Conservation (phyloP, 2,797 vertebrate species). For the Molossus molossus region DNA sequence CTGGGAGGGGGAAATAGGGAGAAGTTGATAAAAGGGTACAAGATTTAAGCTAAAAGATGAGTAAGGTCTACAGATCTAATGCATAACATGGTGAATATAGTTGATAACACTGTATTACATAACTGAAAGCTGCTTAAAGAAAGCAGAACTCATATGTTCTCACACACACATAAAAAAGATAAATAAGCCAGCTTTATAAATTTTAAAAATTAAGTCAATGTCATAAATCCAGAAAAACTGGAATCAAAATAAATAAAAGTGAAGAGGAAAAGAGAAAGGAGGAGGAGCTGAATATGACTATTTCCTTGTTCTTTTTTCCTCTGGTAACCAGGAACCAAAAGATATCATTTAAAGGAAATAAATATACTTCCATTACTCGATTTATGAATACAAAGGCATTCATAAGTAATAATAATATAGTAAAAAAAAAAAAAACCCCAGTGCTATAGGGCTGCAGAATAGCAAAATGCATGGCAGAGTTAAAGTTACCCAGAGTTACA, state of each 20-base stretch:
- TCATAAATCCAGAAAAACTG: slow-evolving; percentile 30
- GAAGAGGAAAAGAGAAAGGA: neutral
- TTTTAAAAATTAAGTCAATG: slow-evolving; percentile 3
- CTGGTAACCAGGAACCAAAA: neutral
- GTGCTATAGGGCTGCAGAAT: neutral
- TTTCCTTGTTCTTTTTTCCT: neutral
- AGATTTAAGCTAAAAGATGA: neutral
- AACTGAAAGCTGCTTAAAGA: neutral
- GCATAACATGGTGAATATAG: neutral
- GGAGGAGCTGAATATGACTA: neutral
- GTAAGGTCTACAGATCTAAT: neutral
- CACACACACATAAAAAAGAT: neutral
- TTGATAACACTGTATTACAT: neutral
- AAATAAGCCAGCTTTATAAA: neutral
- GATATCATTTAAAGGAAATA: slow-evolving; percentile 6
- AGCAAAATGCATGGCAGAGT: neutral
- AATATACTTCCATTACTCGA: slow-evolving; percentile 26
- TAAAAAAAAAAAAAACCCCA: slow-evolving; percentile 28
- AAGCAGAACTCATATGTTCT: neutral
- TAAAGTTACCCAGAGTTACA: neutral
- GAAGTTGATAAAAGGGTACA: neutral
- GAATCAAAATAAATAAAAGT: neutral
- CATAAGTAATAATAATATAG: neutral
- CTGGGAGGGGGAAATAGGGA: neutral
- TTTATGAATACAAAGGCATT: neutral